Base-by-base conservation (phyloP, 2,113 vertebrate genomes). In the Poeciliopsis occidentalis region DNA sequence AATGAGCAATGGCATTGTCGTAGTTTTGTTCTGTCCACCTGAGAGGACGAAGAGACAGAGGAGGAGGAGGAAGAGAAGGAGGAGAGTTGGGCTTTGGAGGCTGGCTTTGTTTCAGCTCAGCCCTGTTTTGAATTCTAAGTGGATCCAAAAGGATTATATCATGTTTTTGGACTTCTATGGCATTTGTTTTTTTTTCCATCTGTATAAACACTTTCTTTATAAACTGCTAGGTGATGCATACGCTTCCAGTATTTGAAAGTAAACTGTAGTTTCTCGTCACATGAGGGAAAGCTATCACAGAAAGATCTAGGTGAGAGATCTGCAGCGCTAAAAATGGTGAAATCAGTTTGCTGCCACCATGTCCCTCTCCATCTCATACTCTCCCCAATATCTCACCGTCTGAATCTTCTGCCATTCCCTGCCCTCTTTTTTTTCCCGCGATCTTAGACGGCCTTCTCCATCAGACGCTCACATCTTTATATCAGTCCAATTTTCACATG, bases 401-500 rank as follows among this genome's bases (percentile, higher is more conserved):
- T 78, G 76, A 70, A 88, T 92, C 88, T 88, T 77, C 78, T 60
- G 47, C 81, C 75, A 67, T 82, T 86, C 69, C 62, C 75, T 83
- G 83, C 76, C 85, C 86, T 85, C 86, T 78, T 78, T 79, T 79
- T 89, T 85, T 78, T 82, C 29, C 34, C 2, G 69, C 73, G 80
- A 86, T 89, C 72, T 73, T 78, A 73, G 62, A 37, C 88, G 66
- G 76, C 79, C 85, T 78, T 88, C 83, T 88, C 88, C 86, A 91
- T 92, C 92, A 88, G 32, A 44, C 44, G 15, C 89, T 90, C 89
- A 92, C 88, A 92, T 93, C 92, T 94, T 89, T 90, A 91, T 91
- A 90, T 93, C 92, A 79, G 84, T 92, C 83, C 91, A 91, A 92
- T 94, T 93, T 92, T 87, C 80, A 69, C 89, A 86, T 73, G 41